Conservation (phyloP, 2,113 vertebrate genomes). For the Phaethon lepturus region DNA sequence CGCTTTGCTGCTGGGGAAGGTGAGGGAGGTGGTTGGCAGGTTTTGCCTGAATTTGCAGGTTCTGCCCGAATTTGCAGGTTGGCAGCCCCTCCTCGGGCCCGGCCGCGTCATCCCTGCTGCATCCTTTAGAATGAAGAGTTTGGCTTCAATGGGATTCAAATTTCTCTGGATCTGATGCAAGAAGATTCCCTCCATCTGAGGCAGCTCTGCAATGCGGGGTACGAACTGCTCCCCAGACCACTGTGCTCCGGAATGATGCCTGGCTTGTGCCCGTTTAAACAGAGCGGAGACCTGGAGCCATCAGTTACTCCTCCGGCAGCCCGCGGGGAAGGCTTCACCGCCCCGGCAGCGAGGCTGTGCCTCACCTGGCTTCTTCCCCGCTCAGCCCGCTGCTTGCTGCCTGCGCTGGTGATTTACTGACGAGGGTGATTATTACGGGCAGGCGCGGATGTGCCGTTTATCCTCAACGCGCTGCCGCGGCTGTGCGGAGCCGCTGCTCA, state of each 20-base stretch:
- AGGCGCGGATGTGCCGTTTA: not conserved
- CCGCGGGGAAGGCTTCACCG: not conserved
- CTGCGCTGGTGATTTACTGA: not conserved
- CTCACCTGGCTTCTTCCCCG: not conserved
- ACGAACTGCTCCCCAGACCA: not conserved
- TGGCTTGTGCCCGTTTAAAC: fast-evolving
- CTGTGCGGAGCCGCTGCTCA: not conserved
- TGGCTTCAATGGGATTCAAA: not conserved
- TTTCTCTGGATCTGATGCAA: not conserved
- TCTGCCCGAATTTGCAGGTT: too few species aligned
- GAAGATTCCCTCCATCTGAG: not conserved
- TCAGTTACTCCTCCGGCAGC: not conserved
- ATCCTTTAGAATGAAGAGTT: not conserved
- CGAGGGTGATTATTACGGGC: not conserved
- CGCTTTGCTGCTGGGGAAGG: not conserved
- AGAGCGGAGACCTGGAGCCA: fast-evolving
- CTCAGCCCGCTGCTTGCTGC: not conserved
- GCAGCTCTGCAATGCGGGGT: not conserved
- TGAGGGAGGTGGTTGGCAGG: fast-evolving
- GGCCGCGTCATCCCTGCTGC: fast-evolving
- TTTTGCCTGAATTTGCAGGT: not conserved
- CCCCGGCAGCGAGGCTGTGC: not conserved
- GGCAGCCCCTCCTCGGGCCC: fast-evolving
- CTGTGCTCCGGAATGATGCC: fast-evolving
- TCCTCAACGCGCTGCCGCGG: not conserved